Percentiles rank a stretch among this genome's conserved stretches.
Conservation (phyloP, 2,888 invertebrate species). For the Megamerina dolium region DNA sequence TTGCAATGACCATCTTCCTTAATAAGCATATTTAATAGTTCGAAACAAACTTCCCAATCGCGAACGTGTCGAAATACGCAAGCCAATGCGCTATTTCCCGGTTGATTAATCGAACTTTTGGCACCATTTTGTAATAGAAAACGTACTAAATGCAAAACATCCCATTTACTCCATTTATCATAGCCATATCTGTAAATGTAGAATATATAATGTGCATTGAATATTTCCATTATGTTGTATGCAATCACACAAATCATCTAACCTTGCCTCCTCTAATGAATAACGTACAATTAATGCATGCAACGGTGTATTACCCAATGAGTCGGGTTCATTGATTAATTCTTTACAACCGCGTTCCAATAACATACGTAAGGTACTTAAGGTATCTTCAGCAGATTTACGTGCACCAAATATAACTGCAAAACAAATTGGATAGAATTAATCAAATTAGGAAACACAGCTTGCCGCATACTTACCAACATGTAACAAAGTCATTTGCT, state of each 20-base stretch:
- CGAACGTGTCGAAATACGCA: constrained; percentile 65
- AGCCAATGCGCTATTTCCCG: constrained; percentile 63
- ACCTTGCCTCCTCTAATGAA: constrained; percentile 61
- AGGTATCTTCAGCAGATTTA: constrained; percentile 65
- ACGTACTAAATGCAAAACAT: constrained; percentile 63
- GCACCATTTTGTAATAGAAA: constrained; percentile 60
- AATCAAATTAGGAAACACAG: too few species aligned
- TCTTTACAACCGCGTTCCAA: constrained; percentile 69
- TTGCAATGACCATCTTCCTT: constrained; percentile 50
- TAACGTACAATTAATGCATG: constrained; percentile 62
- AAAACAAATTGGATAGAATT: background rate
- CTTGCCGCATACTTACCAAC: constrained; percentile 52
- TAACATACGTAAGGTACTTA: constrained; percentile 61
- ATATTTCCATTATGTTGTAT: background rate
- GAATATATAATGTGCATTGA: background rate
- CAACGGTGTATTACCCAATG: constrained; percentile 66
- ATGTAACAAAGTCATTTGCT: constrained; percentile 65
- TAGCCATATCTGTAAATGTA: constrained; percentile 53
- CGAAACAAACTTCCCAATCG: constrained; percentile 60
- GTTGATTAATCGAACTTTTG: constrained; percentile 62
- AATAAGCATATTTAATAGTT: constrained; percentile 48
- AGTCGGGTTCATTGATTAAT: constrained; percentile 66
- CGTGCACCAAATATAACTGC: constrained; percentile 62
- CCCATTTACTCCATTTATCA: constrained; percentile 69
- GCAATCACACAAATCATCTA: background rate